Base-by-base conservation (phyloP, 30 jellyfish, hydroid and myxozoan species). In the Nemopilema nomurai region DNA sequence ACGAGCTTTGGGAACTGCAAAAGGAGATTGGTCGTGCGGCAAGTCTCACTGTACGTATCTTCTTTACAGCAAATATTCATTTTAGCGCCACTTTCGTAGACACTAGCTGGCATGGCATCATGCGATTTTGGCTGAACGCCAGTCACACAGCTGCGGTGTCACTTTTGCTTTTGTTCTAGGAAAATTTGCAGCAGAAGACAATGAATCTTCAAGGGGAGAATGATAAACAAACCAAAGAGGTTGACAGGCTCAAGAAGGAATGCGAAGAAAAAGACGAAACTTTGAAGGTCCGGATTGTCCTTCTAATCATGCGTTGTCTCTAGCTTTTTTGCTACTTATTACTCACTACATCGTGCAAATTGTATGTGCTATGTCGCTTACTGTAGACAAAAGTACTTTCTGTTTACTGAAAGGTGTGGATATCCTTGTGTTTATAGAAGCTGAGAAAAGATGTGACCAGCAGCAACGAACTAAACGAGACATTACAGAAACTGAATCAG, bases 401-500 rank as follows among this genome's bases (percentile, higher is more conserved):
- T 63, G 67, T 51, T 51, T 9, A 19, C 67, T 51, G 17, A 51
- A 16, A 51, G 19, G 19, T 16, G 19, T 51, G 19, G 49, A 31
- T 7, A 8, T 20, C 18, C 50, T 67, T 67, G 3, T 24, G 26
- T 82, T 66, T 53, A 32, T 29, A 84, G 93, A 70, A 84, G 24
- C 6, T 84, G 67, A 74, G 67, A 13, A 63, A 51, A 24, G 80
- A 73, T 7, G 71, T 75, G 1, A 66, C 49, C 18, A 68, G 30
- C 3, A 41, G 49, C 68, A 53, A 13, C 21, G 91, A 71, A 4
- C 19, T 83, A 18, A 28, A 67, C 30, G 87, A 50, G 23, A 33
- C 87, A 28, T 49, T 84, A 13, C 76, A 65, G 78, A 84, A 84
- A 62, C 69, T 84, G 32, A 80, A 84, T 22, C 77, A 63, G 23